Conservation (phyloP, 2,797 vertebrate species). For the Cryptoprocta ferox region DNA sequence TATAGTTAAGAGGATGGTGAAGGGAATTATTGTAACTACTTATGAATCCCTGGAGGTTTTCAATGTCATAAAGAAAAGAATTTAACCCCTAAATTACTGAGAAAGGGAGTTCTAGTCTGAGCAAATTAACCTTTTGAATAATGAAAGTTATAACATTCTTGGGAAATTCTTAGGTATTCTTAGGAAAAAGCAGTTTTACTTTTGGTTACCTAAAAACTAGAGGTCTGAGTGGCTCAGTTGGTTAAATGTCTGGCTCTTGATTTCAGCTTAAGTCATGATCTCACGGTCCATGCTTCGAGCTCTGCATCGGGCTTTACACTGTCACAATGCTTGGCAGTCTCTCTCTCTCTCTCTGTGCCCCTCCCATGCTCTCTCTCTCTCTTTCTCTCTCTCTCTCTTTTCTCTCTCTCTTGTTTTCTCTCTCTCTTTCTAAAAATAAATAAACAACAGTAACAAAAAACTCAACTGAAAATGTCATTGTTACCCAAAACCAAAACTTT, state of each 20-base stretch:
- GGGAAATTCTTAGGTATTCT: not conserved
- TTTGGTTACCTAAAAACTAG: slow-evolving; percentile 18
- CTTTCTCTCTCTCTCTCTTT: too few relatives aligned
- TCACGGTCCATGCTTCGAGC: too few relatives aligned
- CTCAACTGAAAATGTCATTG: not conserved
- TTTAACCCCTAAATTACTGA: not conserved
- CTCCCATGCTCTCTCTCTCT: too few relatives aligned
- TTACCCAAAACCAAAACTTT: not conserved
- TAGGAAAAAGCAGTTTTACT: slow-evolving; percentile 41
- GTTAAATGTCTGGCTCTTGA: not conserved
- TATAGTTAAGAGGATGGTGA: slow-evolving; percentile 39
- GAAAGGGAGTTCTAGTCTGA: not conserved
- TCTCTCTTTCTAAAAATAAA: too few relatives aligned
- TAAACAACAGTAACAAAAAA: not conserved
- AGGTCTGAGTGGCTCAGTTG: not conserved
- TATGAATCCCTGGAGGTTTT: not conserved
- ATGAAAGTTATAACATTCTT: slow-evolving; percentile 29
- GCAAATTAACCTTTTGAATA: slow-evolving; percentile 34
- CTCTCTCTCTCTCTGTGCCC: too few relatives aligned
- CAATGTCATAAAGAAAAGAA: slow-evolving; percentile 20
- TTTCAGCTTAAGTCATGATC: too few relatives aligned
- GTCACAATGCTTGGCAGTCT: too few relatives aligned
- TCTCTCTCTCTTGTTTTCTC: too few relatives aligned
- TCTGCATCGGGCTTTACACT: too few relatives aligned
- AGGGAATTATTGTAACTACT: not conserved